Evolutionary conservation across 2,113 vertebrate genomes (phyloP).

Genomic region (Lampris incognitus): DNA sequence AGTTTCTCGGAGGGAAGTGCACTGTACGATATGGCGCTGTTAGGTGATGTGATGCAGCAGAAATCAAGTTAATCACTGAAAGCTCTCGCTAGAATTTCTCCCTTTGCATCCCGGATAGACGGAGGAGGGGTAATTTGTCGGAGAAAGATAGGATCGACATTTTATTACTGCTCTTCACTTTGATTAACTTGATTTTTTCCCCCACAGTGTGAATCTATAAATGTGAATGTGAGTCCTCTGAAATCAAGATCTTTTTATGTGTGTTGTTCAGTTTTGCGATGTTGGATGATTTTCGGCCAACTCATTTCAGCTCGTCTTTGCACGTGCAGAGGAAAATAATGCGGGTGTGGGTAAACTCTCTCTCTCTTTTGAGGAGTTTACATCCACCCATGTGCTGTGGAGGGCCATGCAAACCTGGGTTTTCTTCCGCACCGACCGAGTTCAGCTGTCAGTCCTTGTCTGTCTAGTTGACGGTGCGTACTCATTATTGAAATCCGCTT

Average conservation of each 20-base stretch:
- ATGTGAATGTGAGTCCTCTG: background rate
- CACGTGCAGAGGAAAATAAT: background rate
- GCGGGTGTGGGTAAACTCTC: conserved; percentile 36
- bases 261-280: background rate
- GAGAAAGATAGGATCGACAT: no score
- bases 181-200: background rate
- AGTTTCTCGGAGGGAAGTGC: background rate
- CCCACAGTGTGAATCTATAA: no score
- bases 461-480: no score
- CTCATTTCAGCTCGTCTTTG: conserved; percentile 1
- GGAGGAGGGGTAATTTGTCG: no score
- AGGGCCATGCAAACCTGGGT: no score
- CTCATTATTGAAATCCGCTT: no score
- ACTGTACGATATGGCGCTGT: background rate
- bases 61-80: background rate
- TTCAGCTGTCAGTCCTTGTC: no score
- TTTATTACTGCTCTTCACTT: no score
- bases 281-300: conserved; percentile 5
- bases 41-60: no score
- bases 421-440: no score
- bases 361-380: conserved; percentile 42
- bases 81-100: background rate
- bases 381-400: no score
- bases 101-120: background rate
- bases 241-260: background rate